Conservation (phyloP, 1,140 invertebrate species). For the Phocides pigmalion region DNA sequence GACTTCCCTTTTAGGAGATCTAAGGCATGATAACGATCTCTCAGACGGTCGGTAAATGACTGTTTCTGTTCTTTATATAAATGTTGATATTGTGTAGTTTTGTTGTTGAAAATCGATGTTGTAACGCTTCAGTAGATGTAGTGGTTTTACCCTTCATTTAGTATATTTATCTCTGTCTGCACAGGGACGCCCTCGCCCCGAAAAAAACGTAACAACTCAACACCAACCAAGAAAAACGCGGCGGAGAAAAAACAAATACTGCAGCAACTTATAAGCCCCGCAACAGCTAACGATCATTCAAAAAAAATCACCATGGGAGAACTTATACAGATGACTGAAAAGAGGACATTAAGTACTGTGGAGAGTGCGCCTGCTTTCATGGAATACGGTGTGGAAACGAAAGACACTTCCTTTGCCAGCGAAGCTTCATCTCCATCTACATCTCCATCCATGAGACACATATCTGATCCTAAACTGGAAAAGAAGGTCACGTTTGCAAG, state of each 20-base stretch:
- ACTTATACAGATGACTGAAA: conserved; percentile 88
- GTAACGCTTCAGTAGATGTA: conserved; percentile 46
- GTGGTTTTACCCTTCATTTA: conserved; percentile 23
- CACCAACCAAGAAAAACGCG: conserved; percentile 87
- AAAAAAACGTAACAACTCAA: conserved; percentile 89
- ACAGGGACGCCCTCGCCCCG: conserved; percentile 88
- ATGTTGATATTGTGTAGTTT: conserved; percentile 55
- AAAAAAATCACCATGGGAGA: conserved; percentile 87
- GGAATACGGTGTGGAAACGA: conserved; percentile 72
- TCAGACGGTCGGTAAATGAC: conserved; percentile 40
- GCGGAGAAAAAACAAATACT: conserved; percentile 90
- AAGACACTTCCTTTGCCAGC: conserved; percentile 85
- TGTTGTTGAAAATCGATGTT: conserved; percentile 57
- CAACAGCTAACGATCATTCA: conserved; percentile 75
- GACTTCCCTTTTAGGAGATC: conserved; percentile 34
- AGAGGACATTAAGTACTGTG: conserved; percentile 75
- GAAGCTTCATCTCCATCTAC: conserved; percentile 77
- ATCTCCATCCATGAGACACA: conserved; percentile 80
- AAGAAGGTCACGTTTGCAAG: conserved; percentile 91
- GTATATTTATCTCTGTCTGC: conserved; percentile 43
- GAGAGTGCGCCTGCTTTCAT: conserved; percentile 78
- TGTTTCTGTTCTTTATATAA: conserved; percentile 41
- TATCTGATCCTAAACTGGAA: conserved; percentile 87
- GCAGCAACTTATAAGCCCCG: conserved; percentile 87
- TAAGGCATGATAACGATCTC: conserved; percentile 56